These are phyloP conservation scores for Chiloscyllium plagiosum DNA, from an alignment of 2,113 vertebrate genomes.

Conservation along the genomic window DNA sequence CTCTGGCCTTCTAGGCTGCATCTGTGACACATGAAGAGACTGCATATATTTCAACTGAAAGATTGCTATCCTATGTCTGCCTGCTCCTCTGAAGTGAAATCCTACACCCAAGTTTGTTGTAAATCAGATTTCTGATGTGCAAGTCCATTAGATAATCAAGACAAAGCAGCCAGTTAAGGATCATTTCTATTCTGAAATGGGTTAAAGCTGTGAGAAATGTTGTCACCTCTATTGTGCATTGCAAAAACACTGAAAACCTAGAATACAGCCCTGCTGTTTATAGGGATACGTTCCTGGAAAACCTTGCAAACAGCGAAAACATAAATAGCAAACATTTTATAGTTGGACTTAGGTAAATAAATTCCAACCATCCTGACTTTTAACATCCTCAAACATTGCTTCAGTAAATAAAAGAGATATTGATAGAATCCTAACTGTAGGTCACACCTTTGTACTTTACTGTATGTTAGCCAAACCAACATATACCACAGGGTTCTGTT, in stretches of 20 bases:
- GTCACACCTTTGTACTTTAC: no score
- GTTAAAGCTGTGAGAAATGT: not conserved
- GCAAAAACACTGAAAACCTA: not conserved
- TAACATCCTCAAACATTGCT: no score
- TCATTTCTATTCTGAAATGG: not conserved
- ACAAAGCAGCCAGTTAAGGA: not conserved
- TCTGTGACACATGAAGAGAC: not conserved
- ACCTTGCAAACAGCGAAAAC: no score
- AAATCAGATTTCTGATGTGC: not conserved
- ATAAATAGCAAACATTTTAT: no score
- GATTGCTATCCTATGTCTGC: not conserved
- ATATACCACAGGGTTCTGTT: no score
- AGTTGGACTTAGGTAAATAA: no score
- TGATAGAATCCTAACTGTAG: no score
- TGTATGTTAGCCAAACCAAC: no score
- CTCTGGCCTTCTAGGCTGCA: not conserved
- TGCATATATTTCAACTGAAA: not conserved
- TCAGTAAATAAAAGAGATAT: no score
- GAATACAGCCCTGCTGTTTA: not conserved
- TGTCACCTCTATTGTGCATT: not conserved
- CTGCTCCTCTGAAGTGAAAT: not conserved
- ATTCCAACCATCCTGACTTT: no score
- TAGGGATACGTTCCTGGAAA: not conserved
- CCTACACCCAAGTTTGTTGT: not conserved
- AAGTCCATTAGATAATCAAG: not conserved